Conservation (phyloP, 2,113 vertebrate genomes). For the Oncorhynchus kisutch region DNA sequence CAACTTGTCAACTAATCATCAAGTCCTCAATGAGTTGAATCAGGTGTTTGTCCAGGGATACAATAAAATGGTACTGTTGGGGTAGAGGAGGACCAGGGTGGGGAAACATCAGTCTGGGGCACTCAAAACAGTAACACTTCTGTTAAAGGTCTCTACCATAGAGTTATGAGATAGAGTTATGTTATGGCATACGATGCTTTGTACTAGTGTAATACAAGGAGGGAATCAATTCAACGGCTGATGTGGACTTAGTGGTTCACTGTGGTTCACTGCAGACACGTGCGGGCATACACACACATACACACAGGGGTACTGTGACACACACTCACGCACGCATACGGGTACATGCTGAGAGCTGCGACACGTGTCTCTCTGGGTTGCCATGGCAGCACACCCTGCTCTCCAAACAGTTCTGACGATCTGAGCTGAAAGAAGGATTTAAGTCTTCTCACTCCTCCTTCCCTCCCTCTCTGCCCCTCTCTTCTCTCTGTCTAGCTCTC, state of each 20-base stretch:
- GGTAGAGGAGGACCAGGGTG: no score
- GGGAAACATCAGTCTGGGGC: background rate
- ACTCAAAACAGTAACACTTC: background rate
- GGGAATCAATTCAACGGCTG: constrained; percentile 25
- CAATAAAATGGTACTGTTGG: no score
- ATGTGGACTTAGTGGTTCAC: background rate
- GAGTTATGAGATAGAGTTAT: no score
- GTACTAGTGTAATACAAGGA: background rate
- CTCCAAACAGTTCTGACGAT: constrained; percentile 66
- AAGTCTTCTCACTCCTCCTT: constrained; percentile 38
- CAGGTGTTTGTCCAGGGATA: no score
- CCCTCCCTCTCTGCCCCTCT: constrained; percentile 21
- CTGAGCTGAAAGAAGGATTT: constrained; percentile 45
- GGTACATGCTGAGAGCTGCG: constrained; percentile 48
- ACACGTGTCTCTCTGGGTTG: constrained; percentile 55
- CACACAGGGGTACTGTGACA: background rate
- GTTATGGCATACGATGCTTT: constrained; percentile 19
- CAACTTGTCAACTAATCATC: no score
- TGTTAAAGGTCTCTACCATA: background rate
- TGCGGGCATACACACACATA: background rate
- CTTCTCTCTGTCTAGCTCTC: background rate
- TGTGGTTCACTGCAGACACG: background rate
- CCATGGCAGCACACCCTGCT: constrained; percentile 69
- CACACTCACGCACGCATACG: constrained; percentile 21
- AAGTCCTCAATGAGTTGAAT: no score